A percentile compares a stretch with the other conserved stretches of the same genome.
phyloP scores from a whole-genome alignment of 2,797 vertebrate genomes.

The Odontamblyopus rebecca region DNA sequence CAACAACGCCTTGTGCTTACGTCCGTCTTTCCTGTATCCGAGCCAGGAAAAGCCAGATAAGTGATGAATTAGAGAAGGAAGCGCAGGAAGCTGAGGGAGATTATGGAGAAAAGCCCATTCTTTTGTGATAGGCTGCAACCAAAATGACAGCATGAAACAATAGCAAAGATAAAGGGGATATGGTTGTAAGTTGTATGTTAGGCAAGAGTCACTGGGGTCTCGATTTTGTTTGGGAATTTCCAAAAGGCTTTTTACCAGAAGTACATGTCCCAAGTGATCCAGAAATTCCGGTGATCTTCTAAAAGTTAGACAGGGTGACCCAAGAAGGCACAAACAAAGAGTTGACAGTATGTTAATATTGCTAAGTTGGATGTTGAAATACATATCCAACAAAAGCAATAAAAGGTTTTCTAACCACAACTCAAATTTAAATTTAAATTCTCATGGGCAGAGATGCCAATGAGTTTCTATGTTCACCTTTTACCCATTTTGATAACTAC shows the following conservation, averaged over 20 bases:
- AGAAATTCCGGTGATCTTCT: neutral
- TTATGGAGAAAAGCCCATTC: conserved; percentile 27
- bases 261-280: neutral
- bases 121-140: conserved; percentile 10
- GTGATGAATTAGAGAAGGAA: conserved; percentile 52
- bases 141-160: conserved; percentile 17
- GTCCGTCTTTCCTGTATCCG: conserved; percentile 53
- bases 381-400: neutral
- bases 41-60: conserved; percentile 62
- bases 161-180: conserved; percentile 1
- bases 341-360: neutral
- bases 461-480: too few species aligned
- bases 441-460: too few species aligned
- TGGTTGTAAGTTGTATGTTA: neutral
- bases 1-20: conserved; percentile 50
- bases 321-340: neutral
- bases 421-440: too few species aligned
- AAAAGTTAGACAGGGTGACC: neutral
- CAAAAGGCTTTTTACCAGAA: neutral
- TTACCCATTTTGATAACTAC: too few species aligned
- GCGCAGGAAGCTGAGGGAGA: conserved; percentile 34
- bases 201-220: conserved; percentile 13
- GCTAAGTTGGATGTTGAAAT: neutral
- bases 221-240: conserved; percentile 5
- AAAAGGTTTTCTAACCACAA: too few species aligned